Percentiles rank a stretch among this genome's conserved stretches.
Evolutionary conservation across 2,113 vertebrate genomes (phyloP).

Genomic region (Todiramphus chloris): DNA sequence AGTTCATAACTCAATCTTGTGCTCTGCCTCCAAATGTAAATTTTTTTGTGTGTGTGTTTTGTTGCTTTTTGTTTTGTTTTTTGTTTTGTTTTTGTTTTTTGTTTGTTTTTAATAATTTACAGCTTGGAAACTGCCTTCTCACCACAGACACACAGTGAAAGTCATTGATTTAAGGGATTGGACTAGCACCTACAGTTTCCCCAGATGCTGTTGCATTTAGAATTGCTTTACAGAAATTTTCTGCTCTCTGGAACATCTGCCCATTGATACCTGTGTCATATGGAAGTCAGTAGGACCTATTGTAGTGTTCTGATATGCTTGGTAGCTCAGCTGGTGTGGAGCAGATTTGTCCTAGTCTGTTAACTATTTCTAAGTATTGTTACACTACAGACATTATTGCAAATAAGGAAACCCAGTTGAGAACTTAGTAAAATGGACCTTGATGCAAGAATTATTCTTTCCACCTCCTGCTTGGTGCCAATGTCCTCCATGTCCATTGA

Average conservation of each 20-base stretch:
- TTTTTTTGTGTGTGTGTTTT: too few species aligned
- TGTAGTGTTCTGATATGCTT: background rate
- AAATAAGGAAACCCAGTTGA: background rate
- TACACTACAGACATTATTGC: rapidly evolving
- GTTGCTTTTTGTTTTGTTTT: too few species aligned
- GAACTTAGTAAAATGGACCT: background rate
- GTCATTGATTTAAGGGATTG: background rate
- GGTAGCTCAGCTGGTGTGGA: background rate
- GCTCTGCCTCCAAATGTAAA: background rate
- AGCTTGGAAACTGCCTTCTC: background rate
- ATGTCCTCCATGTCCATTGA: background rate
- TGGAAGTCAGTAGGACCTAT: background rate
- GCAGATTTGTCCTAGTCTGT: background rate
- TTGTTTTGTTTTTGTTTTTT: too few species aligned
- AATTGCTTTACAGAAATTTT: background rate
- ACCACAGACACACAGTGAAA: background rate
- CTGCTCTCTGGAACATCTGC: background rate
- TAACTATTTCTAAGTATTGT: background rate
- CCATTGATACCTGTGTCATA: too few species aligned
- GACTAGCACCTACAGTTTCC: background rate
- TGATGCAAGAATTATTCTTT: background rate
- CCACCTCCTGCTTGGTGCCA: background rate
- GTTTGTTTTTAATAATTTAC: background rate
- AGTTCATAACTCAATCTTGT: background rate
- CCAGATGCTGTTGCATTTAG: background rate